A percentile compares a stretch with the other conserved stretches of the same genome.
Evolutionary conservation across 2,113 vertebrate genomes (phyloP).

Genomic region (Andinoacara biseriatus): DNA sequence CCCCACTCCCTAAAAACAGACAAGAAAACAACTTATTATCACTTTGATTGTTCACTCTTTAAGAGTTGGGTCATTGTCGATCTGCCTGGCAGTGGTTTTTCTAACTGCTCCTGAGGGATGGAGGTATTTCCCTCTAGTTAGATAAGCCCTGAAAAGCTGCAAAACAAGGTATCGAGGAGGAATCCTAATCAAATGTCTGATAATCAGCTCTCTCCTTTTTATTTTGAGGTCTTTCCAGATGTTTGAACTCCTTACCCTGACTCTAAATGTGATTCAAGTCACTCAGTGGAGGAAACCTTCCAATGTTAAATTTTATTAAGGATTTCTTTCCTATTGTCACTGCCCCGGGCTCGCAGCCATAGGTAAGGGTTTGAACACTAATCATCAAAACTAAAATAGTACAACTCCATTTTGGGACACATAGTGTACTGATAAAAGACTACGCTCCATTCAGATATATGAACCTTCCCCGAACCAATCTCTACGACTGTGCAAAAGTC

Average conservation of each 20-base stretch:
- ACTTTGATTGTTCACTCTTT: background rate
- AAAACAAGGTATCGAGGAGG: background rate
- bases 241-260: background rate
- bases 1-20: slow-evolving; percentile 72
- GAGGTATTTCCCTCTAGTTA: background rate
- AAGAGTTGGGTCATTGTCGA: background rate
- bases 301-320: background rate
- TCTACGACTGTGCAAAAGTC: too few species aligned
- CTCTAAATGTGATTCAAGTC: background rate
- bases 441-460: background rate
- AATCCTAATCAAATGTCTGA: background rate
- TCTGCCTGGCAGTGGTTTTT: background rate
- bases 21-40: background rate
- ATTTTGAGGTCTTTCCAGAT: background rate
- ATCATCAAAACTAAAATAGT: too few species aligned
- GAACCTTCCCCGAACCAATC: background rate
- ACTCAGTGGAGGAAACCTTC: background rate
- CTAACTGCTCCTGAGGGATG: background rate
- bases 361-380: too few species aligned
- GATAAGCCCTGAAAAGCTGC: background rate
- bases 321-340: background rate
- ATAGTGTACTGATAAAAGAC: background rate
- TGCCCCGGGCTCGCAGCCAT: too few species aligned
- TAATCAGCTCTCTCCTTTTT: background rate
- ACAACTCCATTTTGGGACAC: too few species aligned